Conservation (phyloP, 2,113 vertebrate species). For the Saccopteryx leptura region DNA sequence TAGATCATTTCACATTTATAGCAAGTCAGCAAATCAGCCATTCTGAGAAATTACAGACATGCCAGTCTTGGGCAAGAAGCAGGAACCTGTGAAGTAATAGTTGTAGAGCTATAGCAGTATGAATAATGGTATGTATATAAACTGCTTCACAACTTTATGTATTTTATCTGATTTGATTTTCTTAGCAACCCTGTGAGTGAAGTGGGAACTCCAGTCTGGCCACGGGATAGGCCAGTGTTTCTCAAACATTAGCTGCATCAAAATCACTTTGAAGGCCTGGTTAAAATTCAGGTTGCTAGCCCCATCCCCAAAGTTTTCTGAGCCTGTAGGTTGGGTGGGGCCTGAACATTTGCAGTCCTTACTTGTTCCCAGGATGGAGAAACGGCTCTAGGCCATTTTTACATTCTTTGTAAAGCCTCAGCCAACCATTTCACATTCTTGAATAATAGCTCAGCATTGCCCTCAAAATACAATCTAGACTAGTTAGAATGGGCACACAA, state of each 20-base stretch:
- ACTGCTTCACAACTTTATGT: not conserved
- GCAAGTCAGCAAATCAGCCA: not conserved
- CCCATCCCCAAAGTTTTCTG: not conserved
- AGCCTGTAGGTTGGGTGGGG: not conserved
- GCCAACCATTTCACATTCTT: not conserved
- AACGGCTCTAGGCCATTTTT: not conserved
- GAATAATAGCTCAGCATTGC: not conserved
- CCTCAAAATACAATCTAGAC: slow-evolving; percentile 36
- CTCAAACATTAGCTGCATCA: slow-evolving; percentile 13
- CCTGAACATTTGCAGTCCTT: slow-evolving; percentile 38
- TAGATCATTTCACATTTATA: slow-evolving; percentile 42
- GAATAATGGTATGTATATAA: not conserved
- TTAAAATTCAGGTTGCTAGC: not conserved
- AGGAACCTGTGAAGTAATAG: not conserved
- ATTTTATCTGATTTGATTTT: not conserved
- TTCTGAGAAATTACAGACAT: slow-evolving; percentile 52
- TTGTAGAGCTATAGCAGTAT: not conserved
- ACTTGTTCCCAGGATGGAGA: not conserved
- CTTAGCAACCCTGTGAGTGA: not conserved
- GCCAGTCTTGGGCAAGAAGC: slow-evolving; percentile 9
- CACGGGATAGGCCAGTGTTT: not conserved
- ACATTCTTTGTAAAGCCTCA: slow-evolving; percentile 26
- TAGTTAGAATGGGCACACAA: not conserved
- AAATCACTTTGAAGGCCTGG: not conserved
- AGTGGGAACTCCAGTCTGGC: not conserved